Base-by-base conservation (phyloP, 2,888 invertebrate species). In the Eilema depressum region DNA sequence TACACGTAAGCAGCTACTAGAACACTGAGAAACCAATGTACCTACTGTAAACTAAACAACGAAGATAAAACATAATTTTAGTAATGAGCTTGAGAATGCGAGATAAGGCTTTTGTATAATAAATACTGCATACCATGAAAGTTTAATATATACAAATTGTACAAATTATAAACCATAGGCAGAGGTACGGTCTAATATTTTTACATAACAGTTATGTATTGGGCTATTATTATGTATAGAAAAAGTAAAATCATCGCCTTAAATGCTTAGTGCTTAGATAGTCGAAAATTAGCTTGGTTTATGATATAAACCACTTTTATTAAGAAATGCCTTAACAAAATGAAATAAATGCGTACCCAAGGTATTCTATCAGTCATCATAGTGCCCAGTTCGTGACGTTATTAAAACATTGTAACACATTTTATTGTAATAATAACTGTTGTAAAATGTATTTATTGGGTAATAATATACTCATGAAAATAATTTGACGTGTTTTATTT, bases 371-470 rank as follows among this genome's bases (percentile, higher is more conserved):
- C 77, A 75, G 74, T 78, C 67, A 78, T 77, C 75, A 69, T 63
- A 41, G 70, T 83, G 81, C 86, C 85, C 86, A 88, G 85, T 88
- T 86, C 84, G 86, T 82, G 80, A 83, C 80, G 84, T 80, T 82
- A 86, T 83, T 86, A 86, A 81, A 81, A 68, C 23, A 83, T 64
- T 53, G 14, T 88, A 90, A 91, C 87, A 91, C 86, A 83, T 85
- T 84, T 83, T 89, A 87, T 85, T 90, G 83, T 88, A 88, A 88
- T 88, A 91, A 92, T 92, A 92, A 91, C 90, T 94, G 93, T 93
- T 94, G 93, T 93, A 92, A 91, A 93, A 93, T 95, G 93, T 95
- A 95, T 95, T 95, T 95, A 95, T 95, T 95, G 82, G 82, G 93
- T 93, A 90, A 86, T 90, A 93, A 91, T 92, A 93, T 90, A 92